Conservation (phyloP, 2,888 invertebrate species). For the Diarsia mendica region DNA sequence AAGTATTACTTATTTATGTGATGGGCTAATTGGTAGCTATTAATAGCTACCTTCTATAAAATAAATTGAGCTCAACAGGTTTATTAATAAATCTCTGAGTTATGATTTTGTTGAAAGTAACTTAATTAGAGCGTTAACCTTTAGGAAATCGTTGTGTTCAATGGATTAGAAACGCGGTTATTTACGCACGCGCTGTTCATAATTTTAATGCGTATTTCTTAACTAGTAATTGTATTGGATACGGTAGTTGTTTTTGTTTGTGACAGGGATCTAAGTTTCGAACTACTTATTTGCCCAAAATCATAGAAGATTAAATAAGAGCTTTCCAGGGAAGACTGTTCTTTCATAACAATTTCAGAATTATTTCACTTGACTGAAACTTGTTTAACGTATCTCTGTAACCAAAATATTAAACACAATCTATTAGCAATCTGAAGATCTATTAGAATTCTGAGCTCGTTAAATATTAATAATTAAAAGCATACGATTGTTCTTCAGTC, state of each 20-base stretch:
- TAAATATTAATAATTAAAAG: slow-evolving; percentile 20
- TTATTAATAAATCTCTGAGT: slow-evolving; percentile 36
- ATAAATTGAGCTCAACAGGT: slow-evolving; percentile 32
- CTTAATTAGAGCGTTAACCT: slow-evolving; percentile 48
- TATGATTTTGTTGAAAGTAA: slow-evolving; percentile 46
- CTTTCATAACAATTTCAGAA: background rate
- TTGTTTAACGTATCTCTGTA: background rate
- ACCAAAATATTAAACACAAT: background rate
- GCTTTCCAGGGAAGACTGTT: background rate
- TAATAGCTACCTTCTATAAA: slow-evolving; percentile 13
- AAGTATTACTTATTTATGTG: slow-evolving; percentile 12
- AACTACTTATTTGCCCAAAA: background rate
- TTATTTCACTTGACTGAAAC: background rate
- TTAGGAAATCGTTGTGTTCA: slow-evolving; percentile 31
- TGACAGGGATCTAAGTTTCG: background rate
- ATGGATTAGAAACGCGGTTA: slow-evolving; percentile 27
- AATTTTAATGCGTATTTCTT: slow-evolving; percentile 1
- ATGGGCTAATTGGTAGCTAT: slow-evolving; percentile 10
- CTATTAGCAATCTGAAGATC: background rate
- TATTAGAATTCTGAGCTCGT: slow-evolving; percentile 5
- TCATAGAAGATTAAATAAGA: background rate
- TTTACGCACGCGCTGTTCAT: slow-evolving; percentile 5
- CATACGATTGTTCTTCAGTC: slow-evolving; percentile 27
- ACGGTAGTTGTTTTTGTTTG: background rate
- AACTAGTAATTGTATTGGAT: background rate